Evolutionary conservation across 23 tunicate genomes (phyloP).

Genomic region (Trididemnum miniatum): DNA sequence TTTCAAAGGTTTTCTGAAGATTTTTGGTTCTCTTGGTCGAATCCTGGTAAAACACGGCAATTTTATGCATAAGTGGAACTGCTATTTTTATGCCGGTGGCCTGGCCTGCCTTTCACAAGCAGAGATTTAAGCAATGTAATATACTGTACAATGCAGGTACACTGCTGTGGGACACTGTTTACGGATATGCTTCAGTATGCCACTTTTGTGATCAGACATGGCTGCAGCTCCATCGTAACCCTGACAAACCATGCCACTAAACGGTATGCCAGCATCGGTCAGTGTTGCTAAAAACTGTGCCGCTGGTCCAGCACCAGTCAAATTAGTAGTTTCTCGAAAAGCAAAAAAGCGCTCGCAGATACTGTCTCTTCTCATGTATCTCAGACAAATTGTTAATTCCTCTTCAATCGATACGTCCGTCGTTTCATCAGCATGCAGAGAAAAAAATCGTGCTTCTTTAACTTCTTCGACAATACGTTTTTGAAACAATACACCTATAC

Average conservation of each 20-base stretch:
- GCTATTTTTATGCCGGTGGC: neutral
- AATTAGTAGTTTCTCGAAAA: no score
- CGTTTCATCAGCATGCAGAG: neutral
- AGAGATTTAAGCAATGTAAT: neutral
- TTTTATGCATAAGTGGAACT: neutral
- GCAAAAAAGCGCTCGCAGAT: no score
- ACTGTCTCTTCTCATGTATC: no score
- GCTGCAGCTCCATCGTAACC: no score
- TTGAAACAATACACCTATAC: neutral
- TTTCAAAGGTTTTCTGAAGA: neutral
- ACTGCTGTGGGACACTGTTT: no score
- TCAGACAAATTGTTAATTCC: neutral
- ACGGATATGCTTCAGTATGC: neutral
- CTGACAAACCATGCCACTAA: neutral
- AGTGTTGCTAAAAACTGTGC: no score
- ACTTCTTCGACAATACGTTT: no score
- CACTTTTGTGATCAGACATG: neutral
- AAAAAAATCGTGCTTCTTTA: neutral
- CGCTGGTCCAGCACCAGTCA: conserved; percentile 7
- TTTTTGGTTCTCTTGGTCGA: neutral
- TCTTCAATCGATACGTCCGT: no score
- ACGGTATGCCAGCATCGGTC: neutral
- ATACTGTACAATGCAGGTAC: neutral
- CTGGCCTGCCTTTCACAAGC: neutral
- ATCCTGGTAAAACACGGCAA: neutral